These are phyloP conservation scores for Coryphaenoides rupestris DNA, from an alignment of 2,113 vertebrate species.

Conservation along the genomic window DNA sequence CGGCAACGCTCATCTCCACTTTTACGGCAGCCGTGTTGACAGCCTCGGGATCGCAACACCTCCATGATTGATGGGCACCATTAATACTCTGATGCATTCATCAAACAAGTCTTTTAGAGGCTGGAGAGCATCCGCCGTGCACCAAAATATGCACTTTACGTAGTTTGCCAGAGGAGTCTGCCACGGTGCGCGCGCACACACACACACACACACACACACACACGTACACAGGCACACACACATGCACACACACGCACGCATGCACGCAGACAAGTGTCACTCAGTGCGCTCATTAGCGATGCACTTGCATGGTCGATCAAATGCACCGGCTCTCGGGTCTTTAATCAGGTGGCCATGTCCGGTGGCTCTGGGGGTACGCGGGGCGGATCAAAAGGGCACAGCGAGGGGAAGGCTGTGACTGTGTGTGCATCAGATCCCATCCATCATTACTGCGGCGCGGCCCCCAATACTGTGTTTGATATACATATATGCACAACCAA, in stretches of 20 bases:
- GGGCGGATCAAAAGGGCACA: constrained; percentile 38
- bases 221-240: no score
- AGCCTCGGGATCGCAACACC: constrained; percentile 42
- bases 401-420: constrained; percentile 22
- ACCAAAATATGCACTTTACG: constrained; percentile 62
- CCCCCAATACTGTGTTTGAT: background rate
- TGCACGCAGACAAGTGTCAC: constrained; percentile 55
- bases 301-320: constrained; percentile 65
- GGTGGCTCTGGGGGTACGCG: constrained; percentile 5
- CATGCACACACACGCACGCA: no score
- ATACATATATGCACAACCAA: background rate
- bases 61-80: constrained; percentile 61
- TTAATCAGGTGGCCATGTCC: constrained; percentile 54
- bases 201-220: no score
- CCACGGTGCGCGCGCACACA: constrained; percentile 3
- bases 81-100: constrained; percentile 57
- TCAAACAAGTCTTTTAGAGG: constrained; percentile 56
- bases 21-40: constrained; percentile 32
- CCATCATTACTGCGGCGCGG: background rate
- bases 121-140: constrained; percentile 29
- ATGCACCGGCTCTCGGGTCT: constrained; percentile 38
- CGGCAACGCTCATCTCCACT: constrained; percentile 19
- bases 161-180: constrained; percentile 46
- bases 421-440: constrained; percentile 4
- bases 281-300: constrained; percentile 51